phyloP scores from a whole-genome alignment of 2,797 vertebrate genomes.

The Merluccius polli region DNA sequence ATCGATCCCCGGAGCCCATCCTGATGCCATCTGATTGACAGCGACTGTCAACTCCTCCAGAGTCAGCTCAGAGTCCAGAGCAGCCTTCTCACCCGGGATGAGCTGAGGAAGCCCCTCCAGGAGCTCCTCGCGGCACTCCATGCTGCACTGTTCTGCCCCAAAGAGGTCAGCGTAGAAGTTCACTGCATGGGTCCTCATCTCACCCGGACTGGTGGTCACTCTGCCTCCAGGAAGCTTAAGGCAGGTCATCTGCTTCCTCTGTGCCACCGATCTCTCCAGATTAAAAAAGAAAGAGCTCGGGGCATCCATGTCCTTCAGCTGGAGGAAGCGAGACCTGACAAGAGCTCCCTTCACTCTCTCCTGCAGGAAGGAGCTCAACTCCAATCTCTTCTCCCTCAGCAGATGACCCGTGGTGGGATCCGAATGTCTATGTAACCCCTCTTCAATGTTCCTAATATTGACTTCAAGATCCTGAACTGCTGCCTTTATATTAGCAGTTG shows the following conservation, averaged over 20 bases:
- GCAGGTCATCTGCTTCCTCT: conserved; percentile 2
- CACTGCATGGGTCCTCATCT: background rate
- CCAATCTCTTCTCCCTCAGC: background rate
- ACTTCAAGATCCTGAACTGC: background rate
- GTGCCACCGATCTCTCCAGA: background rate
- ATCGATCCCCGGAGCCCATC: background rate
- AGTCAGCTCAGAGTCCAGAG: background rate
- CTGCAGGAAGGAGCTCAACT: background rate
- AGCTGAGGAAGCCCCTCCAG: background rate
- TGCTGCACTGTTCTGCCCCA: too few relatives aligned
- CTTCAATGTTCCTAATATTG: background rate
- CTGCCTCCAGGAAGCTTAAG: background rate
- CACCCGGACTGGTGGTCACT: background rate
- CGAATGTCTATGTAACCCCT: background rate
- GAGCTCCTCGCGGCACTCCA: too few relatives aligned
- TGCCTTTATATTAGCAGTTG: background rate
- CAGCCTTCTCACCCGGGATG: background rate
- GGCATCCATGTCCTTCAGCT: background rate
- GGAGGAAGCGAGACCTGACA: background rate
- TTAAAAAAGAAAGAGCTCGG: background rate
- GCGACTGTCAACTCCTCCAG: background rate
- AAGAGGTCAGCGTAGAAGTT: too few relatives aligned
- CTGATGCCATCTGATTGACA: background rate
- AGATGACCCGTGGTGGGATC: background rate
- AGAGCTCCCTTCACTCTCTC: background rate